Conservation (phyloP, 2,797 vertebrate species). For the Peromyscus aztecus region DNA sequence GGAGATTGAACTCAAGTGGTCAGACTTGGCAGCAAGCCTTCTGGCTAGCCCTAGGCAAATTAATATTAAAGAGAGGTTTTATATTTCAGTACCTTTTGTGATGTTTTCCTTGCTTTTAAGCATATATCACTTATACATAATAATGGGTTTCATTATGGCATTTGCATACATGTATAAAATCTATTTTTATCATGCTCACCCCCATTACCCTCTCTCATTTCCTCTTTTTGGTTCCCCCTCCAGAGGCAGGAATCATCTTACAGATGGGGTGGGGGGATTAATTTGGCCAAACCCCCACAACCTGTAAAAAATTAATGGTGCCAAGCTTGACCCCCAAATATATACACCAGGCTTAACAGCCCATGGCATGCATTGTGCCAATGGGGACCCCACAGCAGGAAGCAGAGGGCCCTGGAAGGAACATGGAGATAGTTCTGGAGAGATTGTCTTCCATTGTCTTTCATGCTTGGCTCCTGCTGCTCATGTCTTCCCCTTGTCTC, state of each 20-base stretch:
- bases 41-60: background rate
- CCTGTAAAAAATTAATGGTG: background rate
- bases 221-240: background rate
- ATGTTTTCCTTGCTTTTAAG: background rate
- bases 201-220: background rate
- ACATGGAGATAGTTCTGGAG: background rate
- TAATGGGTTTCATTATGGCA: background rate
- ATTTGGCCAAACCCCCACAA: background rate
- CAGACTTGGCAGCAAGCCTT: background rate
- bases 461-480: background rate
- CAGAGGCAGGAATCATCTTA: background rate
- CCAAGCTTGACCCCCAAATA: background rate
- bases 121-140: background rate
- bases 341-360: background rate
- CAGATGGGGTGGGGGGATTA: background rate
- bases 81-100: background rate
- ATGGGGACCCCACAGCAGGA: too few relatives aligned
- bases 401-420: background rate
- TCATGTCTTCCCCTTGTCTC: too few relatives aligned
- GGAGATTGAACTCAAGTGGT: background rate
- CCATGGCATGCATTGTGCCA: rapidly evolving
- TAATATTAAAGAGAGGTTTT: background rate
- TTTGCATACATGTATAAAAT: background rate
- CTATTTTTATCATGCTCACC: background rate
- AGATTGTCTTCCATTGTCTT: background rate